Conservation (phyloP, 1,140 invertebrate species). For the Diachasmimorpha longicaudata region DNA sequence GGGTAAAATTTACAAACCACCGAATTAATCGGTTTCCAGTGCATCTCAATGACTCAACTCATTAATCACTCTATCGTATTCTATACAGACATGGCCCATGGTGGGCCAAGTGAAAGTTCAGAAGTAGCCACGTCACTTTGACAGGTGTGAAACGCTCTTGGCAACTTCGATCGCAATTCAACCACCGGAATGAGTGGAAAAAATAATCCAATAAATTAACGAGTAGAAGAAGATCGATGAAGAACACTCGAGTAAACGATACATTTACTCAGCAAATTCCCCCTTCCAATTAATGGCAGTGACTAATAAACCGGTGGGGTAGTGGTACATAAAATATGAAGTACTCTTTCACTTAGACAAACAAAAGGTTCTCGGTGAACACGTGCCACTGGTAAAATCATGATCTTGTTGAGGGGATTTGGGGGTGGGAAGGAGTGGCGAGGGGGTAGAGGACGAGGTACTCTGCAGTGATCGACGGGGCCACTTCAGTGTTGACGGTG, state of each 20-base stretch:
- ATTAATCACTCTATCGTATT: conserved; percentile 16
- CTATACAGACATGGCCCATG: conserved; percentile 24
- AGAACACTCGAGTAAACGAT: not conserved
- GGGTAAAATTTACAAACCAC: not conserved
- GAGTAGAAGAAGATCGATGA: not conserved
- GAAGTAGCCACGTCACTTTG: conserved; percentile 24
- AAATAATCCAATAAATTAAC: not conserved
- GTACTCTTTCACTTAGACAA: conserved; percentile 47
- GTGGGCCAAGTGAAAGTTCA: not conserved
- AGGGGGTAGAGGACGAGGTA: not conserved
- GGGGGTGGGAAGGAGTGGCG: too few relatives aligned
- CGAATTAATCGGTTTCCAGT: conserved; percentile 10
- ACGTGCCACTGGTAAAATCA: conserved; percentile 61
- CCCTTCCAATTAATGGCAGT: conserved; percentile 19
- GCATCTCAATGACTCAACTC: conserved; percentile 11
- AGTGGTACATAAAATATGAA: conserved; percentile 31
- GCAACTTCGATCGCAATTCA: not conserved
- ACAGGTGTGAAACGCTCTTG: conserved; percentile 23
- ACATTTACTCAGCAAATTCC: not conserved
- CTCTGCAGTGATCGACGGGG: not conserved
- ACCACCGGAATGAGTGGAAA: not conserved
- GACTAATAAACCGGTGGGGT: conserved; percentile 44
- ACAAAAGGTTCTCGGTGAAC: conserved; percentile 45
- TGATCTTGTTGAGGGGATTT: conserved; percentile 49
- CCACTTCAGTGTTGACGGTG: conserved; percentile 5